These are phyloP conservation scores for Otolemur crassicaudatus DNA, from an alignment of 2,797 vertebrate genomes.

Conservation along the genomic window DNA sequence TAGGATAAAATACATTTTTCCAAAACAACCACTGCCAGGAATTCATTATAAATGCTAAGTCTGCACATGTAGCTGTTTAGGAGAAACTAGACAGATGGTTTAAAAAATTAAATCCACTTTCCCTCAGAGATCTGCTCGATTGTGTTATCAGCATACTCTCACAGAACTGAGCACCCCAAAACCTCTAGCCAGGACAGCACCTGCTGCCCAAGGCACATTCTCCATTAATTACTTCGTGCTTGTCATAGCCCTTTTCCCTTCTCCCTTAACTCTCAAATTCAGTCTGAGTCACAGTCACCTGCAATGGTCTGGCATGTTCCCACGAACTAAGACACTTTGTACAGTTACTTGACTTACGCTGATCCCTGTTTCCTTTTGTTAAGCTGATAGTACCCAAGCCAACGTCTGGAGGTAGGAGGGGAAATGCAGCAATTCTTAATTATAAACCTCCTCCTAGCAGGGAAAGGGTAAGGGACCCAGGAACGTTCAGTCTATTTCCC, in stretches of 20 bases:
- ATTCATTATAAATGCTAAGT: neutral
- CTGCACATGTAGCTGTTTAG: neutral
- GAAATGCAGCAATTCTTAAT: neutral
- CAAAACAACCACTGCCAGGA: neutral
- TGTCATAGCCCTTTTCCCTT: neutral
- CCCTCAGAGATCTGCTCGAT: neutral
- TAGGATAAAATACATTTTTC: constrained; percentile 28
- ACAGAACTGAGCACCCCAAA: neutral
- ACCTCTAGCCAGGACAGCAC: neutral
- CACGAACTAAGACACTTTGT: neutral
- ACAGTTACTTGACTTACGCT: neutral
- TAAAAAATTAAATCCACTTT: neutral
- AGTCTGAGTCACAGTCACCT: neutral
- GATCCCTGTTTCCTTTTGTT: neutral
- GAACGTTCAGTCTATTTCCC: neutral
- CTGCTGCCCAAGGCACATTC: neutral
- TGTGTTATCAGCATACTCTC: neutral
- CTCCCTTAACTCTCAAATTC: constrained; percentile 5
- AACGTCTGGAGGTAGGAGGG: neutral
- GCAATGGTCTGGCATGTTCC: neutral
- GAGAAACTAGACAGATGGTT: constrained; percentile 1
- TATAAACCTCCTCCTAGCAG: neutral
- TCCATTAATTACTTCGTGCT: neutral
- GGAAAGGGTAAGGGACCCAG: neutral
- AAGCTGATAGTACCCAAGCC: neutral